These are phyloP conservation scores for Oncopeltus fasciatus DNA, from an alignment of 1,140 invertebrate species.

Conservation along the genomic window DNA sequence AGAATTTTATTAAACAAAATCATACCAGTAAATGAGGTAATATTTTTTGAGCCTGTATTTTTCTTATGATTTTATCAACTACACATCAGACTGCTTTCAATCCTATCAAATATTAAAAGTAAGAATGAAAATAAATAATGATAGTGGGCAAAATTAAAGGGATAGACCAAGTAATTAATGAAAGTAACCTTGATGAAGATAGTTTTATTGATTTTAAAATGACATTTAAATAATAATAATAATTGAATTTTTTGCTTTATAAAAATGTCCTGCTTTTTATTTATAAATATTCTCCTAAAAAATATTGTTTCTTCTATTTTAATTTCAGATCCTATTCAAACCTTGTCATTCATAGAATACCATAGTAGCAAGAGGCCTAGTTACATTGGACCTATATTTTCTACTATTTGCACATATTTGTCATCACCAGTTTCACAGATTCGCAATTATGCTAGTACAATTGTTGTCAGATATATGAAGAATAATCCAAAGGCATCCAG, in stretches of 20 bases:
- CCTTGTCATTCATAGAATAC: neutral
- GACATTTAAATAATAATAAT: neutral
- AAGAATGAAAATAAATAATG: too few relatives aligned
- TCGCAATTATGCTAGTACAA: slow-evolving; percentile 44
- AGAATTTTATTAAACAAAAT: too few relatives aligned
- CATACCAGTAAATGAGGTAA: too few relatives aligned
- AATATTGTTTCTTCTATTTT: neutral
- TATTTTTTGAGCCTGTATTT: too few relatives aligned
- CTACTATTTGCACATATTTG: slow-evolving; percentile 43
- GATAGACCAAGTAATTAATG: too few relatives aligned
- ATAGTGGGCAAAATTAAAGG: too few relatives aligned
- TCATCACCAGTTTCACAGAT: slow-evolving; percentile 45
- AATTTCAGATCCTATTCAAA: neutral
- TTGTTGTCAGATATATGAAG: slow-evolving; percentile 48
- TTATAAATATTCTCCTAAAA: neutral
- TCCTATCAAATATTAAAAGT: too few relatives aligned
- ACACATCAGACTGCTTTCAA: too few relatives aligned
- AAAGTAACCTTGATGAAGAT: too few relatives aligned
- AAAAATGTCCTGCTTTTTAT: too few relatives aligned
- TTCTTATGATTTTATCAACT: too few relatives aligned
- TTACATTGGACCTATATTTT: slow-evolving; percentile 47
- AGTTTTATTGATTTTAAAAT: too few relatives aligned
- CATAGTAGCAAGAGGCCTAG: slow-evolving; percentile 30
- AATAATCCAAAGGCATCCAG: slow-evolving; percentile 43
- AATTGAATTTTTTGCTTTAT: neutral